Conservation (phyloP, 2,888 invertebrate genomes). For the Acrobasis suavella region DNA sequence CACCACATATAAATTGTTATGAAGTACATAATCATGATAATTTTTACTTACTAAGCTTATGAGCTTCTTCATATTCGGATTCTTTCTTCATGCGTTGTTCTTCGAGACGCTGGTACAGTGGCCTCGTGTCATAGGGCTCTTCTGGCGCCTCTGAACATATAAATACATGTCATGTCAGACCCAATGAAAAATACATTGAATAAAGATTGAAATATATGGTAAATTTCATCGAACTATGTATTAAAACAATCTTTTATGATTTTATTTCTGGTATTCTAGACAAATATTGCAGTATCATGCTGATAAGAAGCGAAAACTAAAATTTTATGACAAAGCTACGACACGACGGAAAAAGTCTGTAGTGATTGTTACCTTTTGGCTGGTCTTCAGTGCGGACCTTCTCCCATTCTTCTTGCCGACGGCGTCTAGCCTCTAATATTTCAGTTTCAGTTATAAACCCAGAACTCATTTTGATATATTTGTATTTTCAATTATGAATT, state of each 20-base stretch:
- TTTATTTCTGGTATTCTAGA: not conserved
- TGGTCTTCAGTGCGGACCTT: slow-evolving; percentile 95
- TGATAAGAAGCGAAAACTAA: not conserved
- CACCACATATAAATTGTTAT: too few species aligned
- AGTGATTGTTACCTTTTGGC: slow-evolving; percentile 86
- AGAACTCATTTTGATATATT: slow-evolving; percentile 87
- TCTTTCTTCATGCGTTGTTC: slow-evolving; percentile 96
- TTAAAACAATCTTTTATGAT: not conserved
- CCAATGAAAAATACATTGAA: not conserved
- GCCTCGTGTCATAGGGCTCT: slow-evolving; percentile 89
- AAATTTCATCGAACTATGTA: not conserved
- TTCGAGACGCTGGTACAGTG: slow-evolving; percentile 95
- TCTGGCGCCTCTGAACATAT: slow-evolving; percentile 91
- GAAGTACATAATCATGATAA: too few species aligned
- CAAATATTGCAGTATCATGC: not conserved
- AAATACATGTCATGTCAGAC: not conserved
- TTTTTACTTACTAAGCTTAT: slow-evolving; percentile 91
- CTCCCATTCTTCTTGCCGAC: slow-evolving; percentile 98
- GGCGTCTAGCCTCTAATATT: slow-evolving; percentile 89
- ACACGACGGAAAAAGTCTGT: not conserved
- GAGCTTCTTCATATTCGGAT: slow-evolving; percentile 96
- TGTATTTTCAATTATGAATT: not conserved
- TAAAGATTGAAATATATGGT: not conserved
- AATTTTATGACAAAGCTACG: not conserved
- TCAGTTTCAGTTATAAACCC: slow-evolving; percentile 96